Conservation (phyloP, 2,797 vertebrate species). For the Mallotus villosus region DNA sequence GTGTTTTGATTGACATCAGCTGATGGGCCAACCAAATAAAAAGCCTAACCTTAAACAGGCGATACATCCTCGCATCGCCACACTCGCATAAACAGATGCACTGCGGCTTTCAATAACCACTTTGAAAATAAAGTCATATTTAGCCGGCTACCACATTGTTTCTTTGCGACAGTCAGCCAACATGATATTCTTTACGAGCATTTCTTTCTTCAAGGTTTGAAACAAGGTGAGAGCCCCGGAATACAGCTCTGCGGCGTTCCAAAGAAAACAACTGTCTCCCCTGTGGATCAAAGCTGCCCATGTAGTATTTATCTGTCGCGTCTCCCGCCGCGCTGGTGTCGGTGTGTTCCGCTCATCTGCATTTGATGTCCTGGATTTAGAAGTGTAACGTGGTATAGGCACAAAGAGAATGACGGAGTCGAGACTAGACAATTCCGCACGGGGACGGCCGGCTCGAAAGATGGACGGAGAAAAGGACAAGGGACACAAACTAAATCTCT, state of each 20-base stretch:
- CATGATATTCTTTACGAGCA: conserved; percentile 21
- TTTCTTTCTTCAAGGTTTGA: conserved; percentile 13
- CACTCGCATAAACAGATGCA: neutral
- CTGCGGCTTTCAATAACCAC: neutral
- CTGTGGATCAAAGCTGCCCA: conserved; percentile 44
- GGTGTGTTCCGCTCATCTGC: conserved; percentile 35
- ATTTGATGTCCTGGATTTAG: conserved; percentile 32
- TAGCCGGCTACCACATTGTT: conserved; percentile 4
- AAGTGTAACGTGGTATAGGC: conserved; percentile 16
- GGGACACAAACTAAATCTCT: conserved; percentile 21
- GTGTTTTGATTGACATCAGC: no score
- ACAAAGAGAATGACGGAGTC: conserved; percentile 31
- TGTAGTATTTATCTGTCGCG: conserved; percentile 41
- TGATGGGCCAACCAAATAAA: no score
- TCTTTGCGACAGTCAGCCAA: conserved; percentile 9
- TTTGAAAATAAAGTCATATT: neutral
- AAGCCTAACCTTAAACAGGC: neutral
- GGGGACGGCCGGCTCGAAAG: neutral
- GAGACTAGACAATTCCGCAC: conserved; percentile 19
- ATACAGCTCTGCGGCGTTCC: conserved; percentile 13
- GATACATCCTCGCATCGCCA: neutral
- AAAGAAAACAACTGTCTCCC: conserved; percentile 41
- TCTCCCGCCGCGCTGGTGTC: conserved; percentile 17
- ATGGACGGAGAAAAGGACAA: conserved; percentile 18
- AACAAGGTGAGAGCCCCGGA: conserved; percentile 25